Conservation (phyloP, 2,113 vertebrate genomes). For the Hydrochoerus hydrochaeris region DNA sequence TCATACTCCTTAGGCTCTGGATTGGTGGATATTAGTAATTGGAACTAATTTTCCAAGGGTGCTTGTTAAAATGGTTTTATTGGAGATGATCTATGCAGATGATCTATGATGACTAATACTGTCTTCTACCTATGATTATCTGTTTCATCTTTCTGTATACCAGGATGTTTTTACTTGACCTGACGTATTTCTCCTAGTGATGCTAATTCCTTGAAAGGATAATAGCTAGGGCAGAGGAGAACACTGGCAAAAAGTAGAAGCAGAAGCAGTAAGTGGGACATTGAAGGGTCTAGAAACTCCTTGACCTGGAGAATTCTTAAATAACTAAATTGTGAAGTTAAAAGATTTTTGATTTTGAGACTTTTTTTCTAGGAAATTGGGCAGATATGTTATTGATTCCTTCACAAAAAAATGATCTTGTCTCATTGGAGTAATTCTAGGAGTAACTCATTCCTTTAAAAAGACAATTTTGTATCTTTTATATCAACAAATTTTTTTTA, state of each 20-base stretch:
- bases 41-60: not conserved
- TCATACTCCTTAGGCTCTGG: not conserved
- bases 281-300: not conserved
- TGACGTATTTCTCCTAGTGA: not conserved
- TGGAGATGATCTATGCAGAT: not conserved
- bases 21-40: conserved; percentile 7
- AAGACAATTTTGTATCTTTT: not conserved
- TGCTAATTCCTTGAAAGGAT: not conserved
- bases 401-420: not conserved
- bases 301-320: not conserved
- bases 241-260: not conserved
- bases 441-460: conserved; percentile 25
- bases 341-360: not conserved
- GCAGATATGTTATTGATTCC: not conserved
- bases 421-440: conserved; percentile 27
- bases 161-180: not conserved
- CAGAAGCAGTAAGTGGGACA: not conserved
- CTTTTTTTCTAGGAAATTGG: conserved; percentile 18
- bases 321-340: not conserved
- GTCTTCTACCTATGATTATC: not conserved
- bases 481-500: not conserved
- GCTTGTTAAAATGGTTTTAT: not conserved
- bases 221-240: not conserved
- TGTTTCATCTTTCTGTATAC: not conserved
- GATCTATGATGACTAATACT: not conserved